phyloP scores from a whole-genome alignment of 1,140 invertebrate genomes.

The Trichonephila inaurata region DNA sequence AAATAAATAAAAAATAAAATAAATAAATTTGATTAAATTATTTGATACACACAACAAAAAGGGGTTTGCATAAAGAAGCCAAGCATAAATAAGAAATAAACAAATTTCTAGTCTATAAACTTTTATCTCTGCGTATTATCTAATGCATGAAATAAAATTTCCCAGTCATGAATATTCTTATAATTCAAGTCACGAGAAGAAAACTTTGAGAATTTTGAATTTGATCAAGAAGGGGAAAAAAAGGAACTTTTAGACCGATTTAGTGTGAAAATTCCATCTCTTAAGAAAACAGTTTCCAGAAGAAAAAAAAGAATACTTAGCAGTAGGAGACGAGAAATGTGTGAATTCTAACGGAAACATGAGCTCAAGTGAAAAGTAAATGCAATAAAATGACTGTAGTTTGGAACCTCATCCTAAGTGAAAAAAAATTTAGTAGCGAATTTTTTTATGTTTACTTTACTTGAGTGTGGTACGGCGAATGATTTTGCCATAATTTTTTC shows the following conservation, averaged over 20 bases:
- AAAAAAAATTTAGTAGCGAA: neutral
- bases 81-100: too few species aligned
- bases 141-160: neutral
- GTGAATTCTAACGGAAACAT: neutral
- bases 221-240: neutral
- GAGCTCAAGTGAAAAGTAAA: neutral
- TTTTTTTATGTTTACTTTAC: neutral
- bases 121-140: too few species aligned
- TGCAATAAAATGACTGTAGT: constrained; percentile 3
- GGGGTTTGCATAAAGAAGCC: too few species aligned
- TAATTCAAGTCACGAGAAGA: neutral
- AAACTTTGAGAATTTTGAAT: neutral
- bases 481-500: constrained; percentile 24
- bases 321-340: neutral
- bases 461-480: neutral
- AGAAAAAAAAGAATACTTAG: neutral
- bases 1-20: too few species aligned
- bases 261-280: neutral
- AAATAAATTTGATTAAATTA: too few species aligned
- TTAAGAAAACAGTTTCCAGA: neutral
- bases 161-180: neutral
- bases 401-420: neutral
- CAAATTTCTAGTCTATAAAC: too few species aligned
- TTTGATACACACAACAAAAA: too few species aligned
- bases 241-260: neutral